phyloP scores from a whole-genome alignment of 2,797 vertebrate species.

The Scleropages formosus region DNA sequence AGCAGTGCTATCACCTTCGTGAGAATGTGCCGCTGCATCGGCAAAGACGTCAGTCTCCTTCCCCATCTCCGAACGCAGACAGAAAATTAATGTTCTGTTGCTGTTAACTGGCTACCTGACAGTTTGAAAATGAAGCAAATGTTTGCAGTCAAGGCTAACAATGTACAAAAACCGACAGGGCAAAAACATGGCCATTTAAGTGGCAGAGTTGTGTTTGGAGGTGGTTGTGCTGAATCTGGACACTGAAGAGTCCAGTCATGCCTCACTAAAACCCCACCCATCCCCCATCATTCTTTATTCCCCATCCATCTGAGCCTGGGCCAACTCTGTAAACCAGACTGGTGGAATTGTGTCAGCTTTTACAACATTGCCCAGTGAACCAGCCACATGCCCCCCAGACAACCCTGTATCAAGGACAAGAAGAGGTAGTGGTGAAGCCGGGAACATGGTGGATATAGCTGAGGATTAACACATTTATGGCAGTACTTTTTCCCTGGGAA shows the following conservation, averaged over 20 bases:
- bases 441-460: background rate
- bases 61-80: background rate
- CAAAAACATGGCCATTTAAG: background rate
- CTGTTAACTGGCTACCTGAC: no score
- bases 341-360: slow-evolving; percentile 42
- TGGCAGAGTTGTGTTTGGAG: background rate
- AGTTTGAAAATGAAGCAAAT: background rate
- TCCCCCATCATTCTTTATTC: slow-evolving; percentile 25
- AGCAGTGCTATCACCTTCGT: background rate
- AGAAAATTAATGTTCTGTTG: background rate
- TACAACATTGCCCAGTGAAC: slow-evolving; percentile 33
- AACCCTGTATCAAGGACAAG: background rate
- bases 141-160: background rate
- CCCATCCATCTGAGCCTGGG: slow-evolving; percentile 35
- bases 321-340: slow-evolving; percentile 52
- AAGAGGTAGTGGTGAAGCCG: background rate
- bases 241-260: slow-evolving; percentile 28
- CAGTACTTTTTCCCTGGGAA: background rate
- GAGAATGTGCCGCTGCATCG: no score
- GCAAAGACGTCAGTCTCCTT: background rate
- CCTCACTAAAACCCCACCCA: slow-evolving; percentile 29
- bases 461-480: background rate
- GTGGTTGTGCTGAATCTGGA: background rate
- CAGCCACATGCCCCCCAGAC: slow-evolving; percentile 36
- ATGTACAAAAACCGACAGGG: background rate